A percentile compares a stretch with the other conserved stretches of the same genome.
Evolutionary conservation across 1,140 invertebrate genomes (phyloP).

Genomic region (Euwallacea fornicatus): DNA sequence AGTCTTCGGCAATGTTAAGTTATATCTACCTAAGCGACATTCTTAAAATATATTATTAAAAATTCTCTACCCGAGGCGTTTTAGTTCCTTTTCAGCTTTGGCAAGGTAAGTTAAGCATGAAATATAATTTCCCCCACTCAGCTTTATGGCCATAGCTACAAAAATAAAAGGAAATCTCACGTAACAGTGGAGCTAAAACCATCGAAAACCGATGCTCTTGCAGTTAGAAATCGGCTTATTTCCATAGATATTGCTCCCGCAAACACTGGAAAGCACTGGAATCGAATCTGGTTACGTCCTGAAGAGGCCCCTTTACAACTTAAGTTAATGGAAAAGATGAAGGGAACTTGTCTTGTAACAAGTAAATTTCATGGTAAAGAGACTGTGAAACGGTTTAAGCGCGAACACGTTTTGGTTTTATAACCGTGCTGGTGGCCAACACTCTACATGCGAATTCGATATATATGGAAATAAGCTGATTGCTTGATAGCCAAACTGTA

Average conservation of each 20-base stretch:
- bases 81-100: background rate
- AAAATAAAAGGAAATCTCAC: slow-evolving; percentile 4
- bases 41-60: slow-evolving; percentile 5
- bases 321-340: slow-evolving; percentile 6
- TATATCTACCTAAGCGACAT: background rate
- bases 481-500: background rate
- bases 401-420: slow-evolving; percentile 31
- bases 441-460: slow-evolving; percentile 40
- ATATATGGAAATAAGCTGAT: slow-evolving; percentile 42
- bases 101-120: no score
- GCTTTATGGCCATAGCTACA: background rate
- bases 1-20: background rate
- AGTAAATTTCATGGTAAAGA: slow-evolving; percentile 16
- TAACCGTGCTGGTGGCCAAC: slow-evolving; percentile 13
- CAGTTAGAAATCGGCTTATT: slow-evolving; percentile 36
- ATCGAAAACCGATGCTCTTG: slow-evolving; percentile 26
- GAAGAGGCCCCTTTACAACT: background rate
- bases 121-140: no score
- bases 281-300: background rate
- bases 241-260: slow-evolving; percentile 44
- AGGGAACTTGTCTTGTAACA: slow-evolving; percentile 1
- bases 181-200: slow-evolving; percentile 1
- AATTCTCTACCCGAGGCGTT: background rate
- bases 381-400: slow-evolving; percentile 11
- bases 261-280: slow-evolving; percentile 5